Evolutionary conservation across 2,113 vertebrate species (phyloP).

Genomic region (Emydura subglobosa): DNA sequence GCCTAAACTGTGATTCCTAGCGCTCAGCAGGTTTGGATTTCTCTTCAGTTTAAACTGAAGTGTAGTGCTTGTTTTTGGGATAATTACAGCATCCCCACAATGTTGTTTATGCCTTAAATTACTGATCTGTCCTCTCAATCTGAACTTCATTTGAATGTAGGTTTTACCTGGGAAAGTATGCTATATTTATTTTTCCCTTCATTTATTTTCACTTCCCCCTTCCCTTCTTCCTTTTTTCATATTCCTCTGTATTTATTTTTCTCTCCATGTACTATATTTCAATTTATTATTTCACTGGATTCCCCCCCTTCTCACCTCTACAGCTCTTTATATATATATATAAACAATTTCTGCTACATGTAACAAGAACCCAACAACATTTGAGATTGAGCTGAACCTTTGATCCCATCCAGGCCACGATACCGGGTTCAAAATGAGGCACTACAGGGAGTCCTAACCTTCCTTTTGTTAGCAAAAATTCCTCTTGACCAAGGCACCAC

Average conservation of each 20-base stretch:
- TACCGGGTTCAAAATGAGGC: neutral
- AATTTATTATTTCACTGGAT: neutral
- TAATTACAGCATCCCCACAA: neutral
- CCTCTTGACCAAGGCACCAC: neutral
- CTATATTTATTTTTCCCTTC: slow-evolving; percentile 55
- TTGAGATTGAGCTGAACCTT: neutral
- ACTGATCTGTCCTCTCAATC: neutral
- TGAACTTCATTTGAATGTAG: slow-evolving; percentile 55
- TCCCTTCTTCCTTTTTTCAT: neutral
- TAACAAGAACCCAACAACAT: neutral
- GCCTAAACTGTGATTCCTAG: neutral
- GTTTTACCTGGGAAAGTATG: slow-evolving; percentile 26
- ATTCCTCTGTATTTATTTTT: neutral
- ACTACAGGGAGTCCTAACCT: too few species aligned
- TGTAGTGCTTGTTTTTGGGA: slow-evolving; percentile 38
- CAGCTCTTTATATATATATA: too few species aligned
- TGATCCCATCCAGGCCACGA: neutral
- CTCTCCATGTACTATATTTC: slow-evolving; percentile 17
- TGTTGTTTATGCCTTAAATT: neutral
- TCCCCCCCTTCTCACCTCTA: neutral
- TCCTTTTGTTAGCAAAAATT: neutral
- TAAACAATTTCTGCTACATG: neutral
- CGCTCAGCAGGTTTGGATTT: neutral
- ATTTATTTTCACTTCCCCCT: slow-evolving; percentile 33
- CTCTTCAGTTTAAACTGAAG: neutral